Conservation (phyloP, 2,797 vertebrate species). For the Phoxinus dragarum region DNA sequence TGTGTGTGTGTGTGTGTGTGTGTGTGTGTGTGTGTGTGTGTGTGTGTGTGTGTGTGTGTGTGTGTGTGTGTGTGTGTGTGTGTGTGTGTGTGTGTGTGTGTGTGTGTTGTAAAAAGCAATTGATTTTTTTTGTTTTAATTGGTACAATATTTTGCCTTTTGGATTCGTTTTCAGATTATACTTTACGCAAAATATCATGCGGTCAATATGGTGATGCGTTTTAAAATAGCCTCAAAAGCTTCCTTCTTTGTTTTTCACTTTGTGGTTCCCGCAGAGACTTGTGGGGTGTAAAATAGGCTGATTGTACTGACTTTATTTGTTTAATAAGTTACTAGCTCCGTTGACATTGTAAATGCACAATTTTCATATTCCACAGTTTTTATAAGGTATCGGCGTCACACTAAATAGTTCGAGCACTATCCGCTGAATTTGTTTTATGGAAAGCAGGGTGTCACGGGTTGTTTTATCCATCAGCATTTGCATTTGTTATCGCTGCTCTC, state of each 20-base stretch:
- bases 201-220: background rate
- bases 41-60: background rate
- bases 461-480: conserved; percentile 4
- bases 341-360: conserved; percentile 13
- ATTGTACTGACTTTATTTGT: background rate
- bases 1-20: background rate
- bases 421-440: background rate
- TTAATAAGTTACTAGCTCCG: background rate
- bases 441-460: background rate
- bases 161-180: conserved; percentile 7
- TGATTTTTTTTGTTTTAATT: conserved; percentile 48
- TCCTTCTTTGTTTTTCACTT: background rate
- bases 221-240: background rate
- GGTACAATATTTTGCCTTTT: conserved; percentile 26
- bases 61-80: conserved; percentile 1
- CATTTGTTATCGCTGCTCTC: background rate
- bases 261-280: background rate
- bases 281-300: conserved; percentile 10
- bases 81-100: background rate
- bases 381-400: background rate
- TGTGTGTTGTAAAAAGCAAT: conserved; percentile 57
- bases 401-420: conserved; percentile 8
- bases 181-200: background rate
- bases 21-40: too few species aligned
- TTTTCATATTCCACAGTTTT: conserved; percentile 4